Evolutionary conservation across 2,888 invertebrate genomes (phyloP).

Genomic region (Petrolisthes manimaculis): DNA sequence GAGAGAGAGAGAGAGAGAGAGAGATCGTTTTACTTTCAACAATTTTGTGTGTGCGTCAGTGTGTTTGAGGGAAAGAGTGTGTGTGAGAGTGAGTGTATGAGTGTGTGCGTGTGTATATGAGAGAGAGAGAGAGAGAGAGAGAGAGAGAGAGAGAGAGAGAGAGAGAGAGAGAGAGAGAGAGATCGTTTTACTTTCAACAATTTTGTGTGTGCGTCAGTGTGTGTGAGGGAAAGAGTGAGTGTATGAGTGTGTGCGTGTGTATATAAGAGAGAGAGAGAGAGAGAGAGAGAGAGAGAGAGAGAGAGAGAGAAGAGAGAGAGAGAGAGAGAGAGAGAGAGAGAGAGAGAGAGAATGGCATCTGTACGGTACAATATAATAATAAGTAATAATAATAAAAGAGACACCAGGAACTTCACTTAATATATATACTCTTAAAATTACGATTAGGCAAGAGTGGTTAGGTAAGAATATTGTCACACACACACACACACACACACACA

Average conservation of each 20-base stretch:
- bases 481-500: constrained; percentile 20
- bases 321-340: background rate
- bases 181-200: background rate
- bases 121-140: background rate
- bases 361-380: too few species aligned
- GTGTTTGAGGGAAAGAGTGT: constrained; percentile 12
- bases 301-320: constrained; percentile 2
- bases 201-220: background rate
- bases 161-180: too few species aligned
- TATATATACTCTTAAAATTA: background rate
- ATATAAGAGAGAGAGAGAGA: background rate
- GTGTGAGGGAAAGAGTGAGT: background rate
- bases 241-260: background rate
- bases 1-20: constrained; percentile 15
- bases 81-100: background rate
- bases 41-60: background rate
- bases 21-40: background rate
- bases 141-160: background rate
- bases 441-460: too few species aligned
- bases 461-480: background rate
- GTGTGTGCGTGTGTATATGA: background rate
- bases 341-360: constrained; percentile 7
- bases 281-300: background rate
- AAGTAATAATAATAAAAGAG: background rate
- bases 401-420: background rate